phyloP scores from a whole-genome alignment of 2,797 vertebrate genomes.

The Eulemur mongoz region DNA sequence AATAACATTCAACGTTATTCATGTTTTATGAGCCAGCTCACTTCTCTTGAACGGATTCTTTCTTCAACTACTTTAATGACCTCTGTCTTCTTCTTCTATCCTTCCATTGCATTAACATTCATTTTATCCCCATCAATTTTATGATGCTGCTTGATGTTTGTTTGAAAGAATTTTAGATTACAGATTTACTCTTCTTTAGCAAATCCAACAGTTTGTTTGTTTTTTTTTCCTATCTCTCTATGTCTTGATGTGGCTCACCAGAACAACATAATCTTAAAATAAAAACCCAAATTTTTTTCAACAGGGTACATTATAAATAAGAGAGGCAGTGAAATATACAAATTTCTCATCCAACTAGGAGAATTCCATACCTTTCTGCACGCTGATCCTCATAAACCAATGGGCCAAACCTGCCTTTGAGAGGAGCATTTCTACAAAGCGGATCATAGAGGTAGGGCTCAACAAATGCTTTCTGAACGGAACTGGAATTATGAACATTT shows the following conservation, averaged over 20 bases:
- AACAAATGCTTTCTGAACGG: background rate
- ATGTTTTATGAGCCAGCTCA: background rate
- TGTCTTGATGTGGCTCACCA: background rate
- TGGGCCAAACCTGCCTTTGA: background rate
- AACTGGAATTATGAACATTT: background rate
- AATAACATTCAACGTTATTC: background rate
- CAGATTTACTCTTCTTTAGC: background rate
- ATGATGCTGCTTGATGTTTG: background rate
- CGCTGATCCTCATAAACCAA: background rate
- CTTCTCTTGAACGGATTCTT: background rate
- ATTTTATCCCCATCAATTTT: background rate
- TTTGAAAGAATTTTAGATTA: background rate
- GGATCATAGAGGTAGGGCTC: background rate
- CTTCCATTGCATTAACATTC: background rate
- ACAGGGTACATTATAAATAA: background rate
- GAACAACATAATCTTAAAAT: background rate
- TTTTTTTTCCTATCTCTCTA: background rate
- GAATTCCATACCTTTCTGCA: background rate
- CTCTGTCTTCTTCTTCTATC: background rate
- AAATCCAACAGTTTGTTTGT: background rate
- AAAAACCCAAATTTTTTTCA: background rate
- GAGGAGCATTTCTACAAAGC: background rate
- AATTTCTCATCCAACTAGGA: background rate
- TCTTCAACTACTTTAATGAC: background rate
- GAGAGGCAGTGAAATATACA: background rate